A percentile compares a stretch with the other conserved stretches of the same genome.
These are phyloP conservation scores for human (Homo sapiens) DNA, from an alignment of 2,113 vertebrate species.

Conservation along the genomic window GRCh38 chr1:10155001-10155500, in stretches of 20 bases:
- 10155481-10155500: neutral
- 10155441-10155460: neutral
- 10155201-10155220: neutral
- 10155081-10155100: neutral
- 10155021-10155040: neutral
- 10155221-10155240: neutral
- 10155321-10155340: neutral
- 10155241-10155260: neutral
- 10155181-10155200: neutral
- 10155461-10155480: neutral
- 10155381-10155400: constrained; percentile 1
- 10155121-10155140: neutral
- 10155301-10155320: neutral
- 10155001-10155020: neutral
- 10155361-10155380: constrained; percentile 53
- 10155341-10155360: neutral
- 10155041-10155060: neutral
- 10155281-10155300: constrained; percentile 22
- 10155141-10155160: neutral
- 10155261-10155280: neutral
- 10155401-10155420: neutral
- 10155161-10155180: neutral
- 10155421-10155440: neutral
- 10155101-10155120: fast-evolving
- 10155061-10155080: neutral